These are phyloP conservation scores for Phthorimaea operculella DNA, from an alignment of 1,140 invertebrate genomes.

Conservation along the genomic window DNA sequence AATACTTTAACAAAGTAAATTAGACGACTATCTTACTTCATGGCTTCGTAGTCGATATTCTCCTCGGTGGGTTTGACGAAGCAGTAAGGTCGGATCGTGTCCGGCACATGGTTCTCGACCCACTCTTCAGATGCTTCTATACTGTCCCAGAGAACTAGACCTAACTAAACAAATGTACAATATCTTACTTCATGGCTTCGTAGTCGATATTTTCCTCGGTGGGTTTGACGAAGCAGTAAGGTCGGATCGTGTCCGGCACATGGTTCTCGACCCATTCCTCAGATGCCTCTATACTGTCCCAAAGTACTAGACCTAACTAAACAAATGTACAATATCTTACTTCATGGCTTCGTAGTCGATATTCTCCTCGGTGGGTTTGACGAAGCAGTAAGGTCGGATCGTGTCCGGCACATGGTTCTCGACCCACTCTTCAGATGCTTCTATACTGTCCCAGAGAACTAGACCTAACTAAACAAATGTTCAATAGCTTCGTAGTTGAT, in stretches of 20 bases:
- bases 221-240: slow-evolving; percentile 77
- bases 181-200: slow-evolving; percentile 94
- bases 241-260: slow-evolving; percentile 80
- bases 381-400: no score
- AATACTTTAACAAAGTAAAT: no score
- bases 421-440: no score
- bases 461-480: no score
- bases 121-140: slow-evolving; percentile 85
- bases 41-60: slow-evolving; percentile 92
- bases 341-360: slow-evolving; percentile 77
- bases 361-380: no score
- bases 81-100: slow-evolving; percentile 77
- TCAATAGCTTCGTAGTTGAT: neutral
- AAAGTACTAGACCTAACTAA: slow-evolving; percentile 85
- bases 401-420: no score
- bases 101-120: slow-evolving; percentile 86
- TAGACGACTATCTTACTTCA: slow-evolving; percentile 92
- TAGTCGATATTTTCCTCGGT: slow-evolving; percentile 82
- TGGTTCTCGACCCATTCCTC: slow-evolving; percentile 88
- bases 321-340: slow-evolving; percentile 66
- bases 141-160: slow-evolving; percentile 87
- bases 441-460: no score
- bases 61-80: slow-evolving; percentile 76
- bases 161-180: slow-evolving; percentile 37
- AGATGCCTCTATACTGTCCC: slow-evolving; percentile 85